Conservation (phyloP, 2,888 invertebrate genomes). For the Phasia obesa region DNA sequence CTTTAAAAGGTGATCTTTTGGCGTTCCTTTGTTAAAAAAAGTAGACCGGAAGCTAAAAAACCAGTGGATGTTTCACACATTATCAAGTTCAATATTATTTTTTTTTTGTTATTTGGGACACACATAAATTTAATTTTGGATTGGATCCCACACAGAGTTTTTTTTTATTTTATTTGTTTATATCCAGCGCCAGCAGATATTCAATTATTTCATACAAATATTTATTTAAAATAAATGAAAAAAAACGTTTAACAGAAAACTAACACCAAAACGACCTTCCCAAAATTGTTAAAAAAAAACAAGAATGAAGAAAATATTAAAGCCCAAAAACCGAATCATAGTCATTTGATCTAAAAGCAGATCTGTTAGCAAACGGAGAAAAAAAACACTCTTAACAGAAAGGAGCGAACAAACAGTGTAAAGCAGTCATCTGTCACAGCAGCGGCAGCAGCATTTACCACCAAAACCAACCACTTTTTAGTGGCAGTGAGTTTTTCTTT, state of each 20-base stretch:
- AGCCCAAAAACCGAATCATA: conserved; percentile 31
- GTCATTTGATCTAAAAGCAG: conserved; percentile 43
- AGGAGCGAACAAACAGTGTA: conserved; percentile 11
- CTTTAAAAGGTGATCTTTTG: background rate
- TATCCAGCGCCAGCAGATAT: conserved; percentile 60
- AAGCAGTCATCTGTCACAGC: conserved; percentile 26
- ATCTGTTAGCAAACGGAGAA: conserved; percentile 23
- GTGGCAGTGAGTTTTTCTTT: conserved; percentile 14
- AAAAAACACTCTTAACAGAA: conserved; percentile 12
- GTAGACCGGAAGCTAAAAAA: conserved; percentile 63
- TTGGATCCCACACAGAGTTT: conserved; percentile 48
- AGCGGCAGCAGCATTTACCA: conserved; percentile 6
- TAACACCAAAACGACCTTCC: conserved; percentile 58
- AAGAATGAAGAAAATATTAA: conserved; percentile 18
- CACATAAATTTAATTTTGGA: conserved; percentile 22
- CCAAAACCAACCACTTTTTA: conserved; percentile 42
- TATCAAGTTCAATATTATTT: conserved; percentile 21
- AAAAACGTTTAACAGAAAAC: conserved; percentile 19
- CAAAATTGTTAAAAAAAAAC: conserved; percentile 22
- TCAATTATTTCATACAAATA: conserved; percentile 60
- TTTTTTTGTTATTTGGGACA: conserved; percentile 17
- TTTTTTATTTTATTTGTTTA: background rate
- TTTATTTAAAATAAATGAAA: conserved; percentile 18
- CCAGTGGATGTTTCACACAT: conserved; percentile 57
- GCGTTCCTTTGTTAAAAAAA: background rate